A percentile compares a stretch with the other conserved stretches of the same genome.
Evolutionary conservation across 2,113 vertebrate species (phyloP).

Genomic region (Drymodes brunneopygia): DNA sequence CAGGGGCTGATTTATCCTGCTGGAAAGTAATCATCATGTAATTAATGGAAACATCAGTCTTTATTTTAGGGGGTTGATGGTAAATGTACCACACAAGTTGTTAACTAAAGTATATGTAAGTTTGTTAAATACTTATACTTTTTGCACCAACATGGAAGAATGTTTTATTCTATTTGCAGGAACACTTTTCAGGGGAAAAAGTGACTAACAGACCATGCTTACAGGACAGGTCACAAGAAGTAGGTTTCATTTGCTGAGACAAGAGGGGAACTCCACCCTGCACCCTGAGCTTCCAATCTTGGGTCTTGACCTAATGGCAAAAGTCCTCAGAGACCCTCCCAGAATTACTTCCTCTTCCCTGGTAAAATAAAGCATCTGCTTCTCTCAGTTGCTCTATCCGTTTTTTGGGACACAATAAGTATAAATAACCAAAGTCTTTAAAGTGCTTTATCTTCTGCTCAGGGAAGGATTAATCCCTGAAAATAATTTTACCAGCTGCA

Average conservation of each 20-base stretch:
- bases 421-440: background rate
- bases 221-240: background rate
- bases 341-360: constrained; percentile 9
- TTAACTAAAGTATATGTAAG: background rate
- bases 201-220: background rate
- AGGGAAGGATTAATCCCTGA: background rate
- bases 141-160: background rate
- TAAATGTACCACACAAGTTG: background rate
- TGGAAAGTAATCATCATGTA: background rate
- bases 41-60: constrained; percentile 7
- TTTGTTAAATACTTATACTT: background rate
- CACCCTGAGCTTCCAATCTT: background rate
- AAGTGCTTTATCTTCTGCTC: background rate
- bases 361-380: background rate
- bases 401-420: background rate
- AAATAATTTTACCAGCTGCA: background rate
- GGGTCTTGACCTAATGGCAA: background rate
- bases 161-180: background rate
- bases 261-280: background rate
- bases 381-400: background rate
- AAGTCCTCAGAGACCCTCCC: background rate
- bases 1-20: background rate
- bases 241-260: background rate
- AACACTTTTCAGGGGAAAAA: background rate
- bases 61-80: background rate